phyloP scores from a whole-genome alignment of 2,888 invertebrate species.

The Petrophora chlorosata region DNA sequence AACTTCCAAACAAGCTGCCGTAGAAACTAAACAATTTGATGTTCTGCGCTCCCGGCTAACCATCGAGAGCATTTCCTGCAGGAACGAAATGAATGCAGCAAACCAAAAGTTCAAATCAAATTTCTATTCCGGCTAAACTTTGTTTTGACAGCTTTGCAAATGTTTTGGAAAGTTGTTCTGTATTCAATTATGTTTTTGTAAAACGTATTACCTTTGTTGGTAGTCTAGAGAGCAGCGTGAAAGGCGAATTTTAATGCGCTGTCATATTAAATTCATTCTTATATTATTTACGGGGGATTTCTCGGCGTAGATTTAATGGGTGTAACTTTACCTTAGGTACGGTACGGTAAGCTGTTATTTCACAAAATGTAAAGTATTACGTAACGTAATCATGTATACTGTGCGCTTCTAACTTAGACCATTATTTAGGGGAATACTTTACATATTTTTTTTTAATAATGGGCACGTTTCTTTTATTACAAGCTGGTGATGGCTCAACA shows the following conservation, averaged over 20 bases:
- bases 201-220: constrained; percentile 21
- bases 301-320: constrained; percentile 20
- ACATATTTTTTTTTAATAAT: constrained; percentile 9
- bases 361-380: constrained; percentile 17
- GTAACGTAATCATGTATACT: not conserved
- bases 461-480: not conserved
- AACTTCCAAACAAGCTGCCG: constrained; percentile 8
- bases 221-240: constrained; percentile 14
- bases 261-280: constrained; percentile 19
- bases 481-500: not conserved
- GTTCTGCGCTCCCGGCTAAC: constrained; percentile 19
- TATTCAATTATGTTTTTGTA: constrained; percentile 52
- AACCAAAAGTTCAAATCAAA: constrained; percentile 48
- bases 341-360: constrained; percentile 20
- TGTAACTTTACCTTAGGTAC: constrained; percentile 20
- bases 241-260: constrained; percentile 30
- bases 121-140: constrained; percentile 46
- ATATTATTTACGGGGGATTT: constrained; percentile 21
- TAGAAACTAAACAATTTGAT: not conserved
- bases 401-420: constrained; percentile 13
- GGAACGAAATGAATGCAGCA: constrained; percentile 34
- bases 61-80: constrained; percentile 29
- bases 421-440: constrained; percentile 8
- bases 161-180: constrained; percentile 51
- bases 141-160: constrained; percentile 53